Percentiles rank a stretch among this genome's conserved stretches.
Evolutionary conservation across 2,888 invertebrate genomes (phyloP).

Genomic region (Tetanocera ferruginea): DNA sequence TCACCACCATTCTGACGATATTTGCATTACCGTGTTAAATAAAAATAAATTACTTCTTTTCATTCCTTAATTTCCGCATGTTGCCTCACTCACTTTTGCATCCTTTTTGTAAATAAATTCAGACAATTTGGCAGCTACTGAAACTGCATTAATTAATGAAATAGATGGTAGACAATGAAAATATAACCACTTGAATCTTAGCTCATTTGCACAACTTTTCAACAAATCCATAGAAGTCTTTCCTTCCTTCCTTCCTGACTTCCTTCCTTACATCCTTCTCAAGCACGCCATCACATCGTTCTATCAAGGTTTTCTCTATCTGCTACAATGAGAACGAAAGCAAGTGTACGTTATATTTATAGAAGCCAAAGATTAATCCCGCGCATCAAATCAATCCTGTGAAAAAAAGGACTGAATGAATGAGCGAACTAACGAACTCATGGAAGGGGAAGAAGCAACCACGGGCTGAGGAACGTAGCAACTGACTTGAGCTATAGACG

Average conservation of each 20-base stretch:
- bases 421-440: neutral
- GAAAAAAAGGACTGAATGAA: neutral
- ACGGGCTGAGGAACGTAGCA: neutral
- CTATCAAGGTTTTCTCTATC: neutral
- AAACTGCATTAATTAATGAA: constrained; percentile 21
- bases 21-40: too few relatives aligned
- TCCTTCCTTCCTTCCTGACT: neutral
- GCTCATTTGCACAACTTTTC: constrained; percentile 21
- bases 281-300: neutral
- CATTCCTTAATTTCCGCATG: too few relatives aligned
- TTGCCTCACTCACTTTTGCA: neutral
- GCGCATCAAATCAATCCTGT: constrained; percentile 34
- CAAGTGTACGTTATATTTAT: neutral
- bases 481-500: neutral
- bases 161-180: neutral
- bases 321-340: neutral
- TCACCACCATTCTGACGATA: too few relatives aligned
- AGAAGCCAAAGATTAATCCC: constrained; percentile 29
- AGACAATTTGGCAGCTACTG: neutral
- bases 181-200: neutral
- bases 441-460: neutral
- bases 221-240: constrained; percentile 17
- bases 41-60: too few relatives aligned
- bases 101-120: constrained; percentile 12
- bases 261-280: constrained; percentile 4